Percentiles rank a stretch among this genome's conserved stretches.
Evolutionary conservation across 2,888 invertebrate species (phyloP).

Genomic region (Baronia brevicornis): DNA sequence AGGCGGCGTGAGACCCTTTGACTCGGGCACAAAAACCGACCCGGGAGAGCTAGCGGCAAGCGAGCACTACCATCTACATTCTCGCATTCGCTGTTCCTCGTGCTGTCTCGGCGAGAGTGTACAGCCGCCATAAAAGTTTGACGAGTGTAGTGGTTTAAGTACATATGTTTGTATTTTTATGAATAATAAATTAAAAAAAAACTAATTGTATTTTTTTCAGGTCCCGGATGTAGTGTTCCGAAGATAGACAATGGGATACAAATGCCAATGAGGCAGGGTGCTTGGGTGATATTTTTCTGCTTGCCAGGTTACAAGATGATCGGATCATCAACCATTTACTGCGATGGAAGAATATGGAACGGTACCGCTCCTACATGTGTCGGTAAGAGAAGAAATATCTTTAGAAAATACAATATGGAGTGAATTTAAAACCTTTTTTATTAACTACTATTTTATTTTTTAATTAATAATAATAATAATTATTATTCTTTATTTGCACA

Average conservation of each 20-base stretch:
- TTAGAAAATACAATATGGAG: too few relatives aligned
- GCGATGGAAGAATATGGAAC: constrained; percentile 84
- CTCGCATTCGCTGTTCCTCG: too few relatives aligned
- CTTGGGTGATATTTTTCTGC: constrained; percentile 80
- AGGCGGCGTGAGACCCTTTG: too few relatives aligned
- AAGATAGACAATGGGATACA: constrained; percentile 71
- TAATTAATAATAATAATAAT: constrained; percentile 5
- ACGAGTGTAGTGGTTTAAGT: too few relatives aligned
- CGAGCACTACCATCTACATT: too few relatives aligned
- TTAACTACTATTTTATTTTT: background rate
- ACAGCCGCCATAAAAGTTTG: too few relatives aligned
- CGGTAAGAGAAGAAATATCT: too few relatives aligned
- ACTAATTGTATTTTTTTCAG: constrained; percentile 46
- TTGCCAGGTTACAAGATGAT: constrained; percentile 75
- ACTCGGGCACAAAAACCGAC: too few relatives aligned
- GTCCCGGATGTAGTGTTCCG: constrained; percentile 70
- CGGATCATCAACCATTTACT: constrained; percentile 79
- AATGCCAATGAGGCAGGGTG: constrained; percentile 62
- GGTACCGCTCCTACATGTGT: constrained; percentile 79
- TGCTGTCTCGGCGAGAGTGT: too few relatives aligned
- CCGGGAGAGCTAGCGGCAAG: too few relatives aligned
- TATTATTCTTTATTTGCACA: constrained; percentile 5
- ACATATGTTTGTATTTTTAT: background rate
- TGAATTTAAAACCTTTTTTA: background rate
- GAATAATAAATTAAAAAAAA: background rate